Conservation (phyloP, 2,797 vertebrate species). For the Mus caroli region DNA sequence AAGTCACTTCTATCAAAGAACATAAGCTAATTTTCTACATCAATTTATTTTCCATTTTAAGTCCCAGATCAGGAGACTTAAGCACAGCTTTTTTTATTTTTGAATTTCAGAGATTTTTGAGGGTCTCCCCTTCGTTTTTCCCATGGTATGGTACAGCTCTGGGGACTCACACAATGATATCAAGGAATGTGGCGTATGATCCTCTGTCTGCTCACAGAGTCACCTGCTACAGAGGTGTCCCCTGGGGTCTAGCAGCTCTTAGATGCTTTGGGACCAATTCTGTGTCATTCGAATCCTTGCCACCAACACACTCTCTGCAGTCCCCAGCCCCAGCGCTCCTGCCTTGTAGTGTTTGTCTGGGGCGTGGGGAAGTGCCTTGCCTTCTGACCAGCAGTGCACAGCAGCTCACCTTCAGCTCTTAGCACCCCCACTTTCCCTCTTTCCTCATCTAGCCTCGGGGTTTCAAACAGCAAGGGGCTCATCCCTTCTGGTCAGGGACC, state of each 20-base stretch:
- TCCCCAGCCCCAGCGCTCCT: not conserved
- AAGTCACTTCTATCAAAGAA: not conserved
- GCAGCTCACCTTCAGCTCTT: not conserved
- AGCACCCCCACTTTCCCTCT: not conserved
- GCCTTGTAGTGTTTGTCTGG: not conserved
- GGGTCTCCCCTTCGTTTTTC: not conserved
- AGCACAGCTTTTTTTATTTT: not conserved
- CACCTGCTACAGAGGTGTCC: not conserved
- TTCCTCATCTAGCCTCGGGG: not conserved
- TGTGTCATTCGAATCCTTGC: not conserved
- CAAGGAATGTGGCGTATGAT: not conserved
- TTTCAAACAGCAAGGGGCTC: not conserved
- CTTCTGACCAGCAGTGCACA: not conserved
- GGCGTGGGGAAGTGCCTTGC: not conserved
- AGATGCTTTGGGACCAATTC: not conserved
- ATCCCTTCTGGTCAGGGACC: not conserved
- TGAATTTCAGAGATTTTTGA: not conserved
- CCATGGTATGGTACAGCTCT: not conserved
- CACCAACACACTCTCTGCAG: fast-evolving
- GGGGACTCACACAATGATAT: fast-evolving
- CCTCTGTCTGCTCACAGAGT: not conserved
- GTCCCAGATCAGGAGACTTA: not conserved
- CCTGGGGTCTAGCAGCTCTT: not conserved
- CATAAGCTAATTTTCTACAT: not conserved
- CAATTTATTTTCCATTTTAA: not conserved